Percentiles rank a stretch among this genome's conserved stretches.
Conservation (phyloP, 2,888 invertebrate genomes). For the Leistus spinibarbis region DNA sequence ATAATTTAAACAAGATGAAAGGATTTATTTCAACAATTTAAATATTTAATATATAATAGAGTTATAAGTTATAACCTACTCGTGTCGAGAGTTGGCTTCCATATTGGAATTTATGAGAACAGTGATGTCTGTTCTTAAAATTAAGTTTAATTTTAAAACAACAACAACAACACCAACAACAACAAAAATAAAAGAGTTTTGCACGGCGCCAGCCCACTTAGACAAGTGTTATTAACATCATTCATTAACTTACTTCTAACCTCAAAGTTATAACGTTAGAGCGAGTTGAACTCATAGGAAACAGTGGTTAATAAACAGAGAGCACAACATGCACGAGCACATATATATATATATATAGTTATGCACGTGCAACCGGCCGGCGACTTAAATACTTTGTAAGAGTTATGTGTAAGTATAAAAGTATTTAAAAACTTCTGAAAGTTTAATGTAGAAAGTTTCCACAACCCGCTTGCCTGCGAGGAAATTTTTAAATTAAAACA, state of each 20-base stretch:
- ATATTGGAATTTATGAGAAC: neutral
- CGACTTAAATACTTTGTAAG: constrained; percentile 38
- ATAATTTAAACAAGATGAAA: no score
- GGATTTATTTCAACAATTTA: no score
- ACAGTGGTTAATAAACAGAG: neutral
- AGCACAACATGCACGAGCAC: neutral
- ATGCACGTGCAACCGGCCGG: neutral
- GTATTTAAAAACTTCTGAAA: constrained; percentile 34
- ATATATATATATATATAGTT: neutral
- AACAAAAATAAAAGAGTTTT: neutral
- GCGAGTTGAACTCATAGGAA: neutral
- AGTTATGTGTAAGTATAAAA: constrained; percentile 38
- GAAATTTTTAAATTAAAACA: constrained; percentile 38
- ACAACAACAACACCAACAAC: no score
- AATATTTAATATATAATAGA: no score
- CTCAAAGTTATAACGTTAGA: neutral
- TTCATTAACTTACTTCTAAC: constrained; percentile 19
- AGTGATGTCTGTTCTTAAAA: neutral
- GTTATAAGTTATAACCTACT: no score
- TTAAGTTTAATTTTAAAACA: neutral
- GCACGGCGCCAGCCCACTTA: neutral
- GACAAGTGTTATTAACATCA: constrained; percentile 28
- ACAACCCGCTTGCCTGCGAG: constrained; percentile 6
- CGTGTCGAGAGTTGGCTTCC: no score
- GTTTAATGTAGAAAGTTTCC: constrained; percentile 33